Base-by-base conservation (phyloP, 2,888 invertebrate species). In the Tinea semifulvella region DNA sequence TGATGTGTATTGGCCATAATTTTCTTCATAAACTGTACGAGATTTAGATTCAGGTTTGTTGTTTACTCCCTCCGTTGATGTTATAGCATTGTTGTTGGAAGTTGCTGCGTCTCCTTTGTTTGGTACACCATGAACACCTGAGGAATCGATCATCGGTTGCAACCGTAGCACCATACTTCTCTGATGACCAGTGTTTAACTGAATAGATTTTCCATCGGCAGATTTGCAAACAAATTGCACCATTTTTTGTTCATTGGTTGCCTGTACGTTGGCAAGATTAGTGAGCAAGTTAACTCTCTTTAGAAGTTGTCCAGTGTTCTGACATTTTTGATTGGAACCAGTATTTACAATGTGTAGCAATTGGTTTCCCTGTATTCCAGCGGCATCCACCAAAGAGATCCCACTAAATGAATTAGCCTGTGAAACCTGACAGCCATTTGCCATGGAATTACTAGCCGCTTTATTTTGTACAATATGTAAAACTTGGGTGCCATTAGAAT, bases 181-280 rank as follows among this genome's bases (percentile, higher is more conserved):
- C 50, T 83, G 82, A 51, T 82, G 76, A 17, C 83, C 76, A 13
- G 82, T 69, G 49, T 84, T 83, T 11, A 85, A 58, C 47, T 84
- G 84, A 49, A 85, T 82, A 44, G 84, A 61, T 64, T 85, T 85
- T 7, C 84, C 84, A 53, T 84, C 85, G 13, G 83, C 71, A 27
- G 87, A 84, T 64, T 87, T 87, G 56, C 86, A 87, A 36, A 87
- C 84, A 56, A 86, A 85, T 54, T 86, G 86, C 18, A 86, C 79
- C 76, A 82, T 80, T 58, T 82, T 82, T 52, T 82, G 81, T 48
- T 82, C 82, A 50, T 69, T 79, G 3, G 68, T 60, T 16, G 79
- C 80, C 63, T 81, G 81, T 5, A 68, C 69, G 52, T 79, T 82
- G 1, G 75, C 57, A 1, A 81, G 56, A 56, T 81, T 82, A 0